phyloP scores from a whole-genome alignment of 2,888 invertebrate species.

The Dichetophora obliterata region DNA sequence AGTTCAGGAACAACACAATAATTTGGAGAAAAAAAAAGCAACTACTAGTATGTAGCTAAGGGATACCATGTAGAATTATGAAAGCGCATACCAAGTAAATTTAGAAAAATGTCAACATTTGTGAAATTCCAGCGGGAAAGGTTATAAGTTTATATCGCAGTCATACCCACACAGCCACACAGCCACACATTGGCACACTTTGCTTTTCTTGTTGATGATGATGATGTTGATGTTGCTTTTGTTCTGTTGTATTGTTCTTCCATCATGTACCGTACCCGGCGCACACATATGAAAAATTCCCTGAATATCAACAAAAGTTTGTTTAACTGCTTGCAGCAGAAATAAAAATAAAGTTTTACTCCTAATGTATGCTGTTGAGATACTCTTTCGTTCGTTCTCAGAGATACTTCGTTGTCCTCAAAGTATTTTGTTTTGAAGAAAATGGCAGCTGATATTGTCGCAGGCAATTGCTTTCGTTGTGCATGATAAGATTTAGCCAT shows the following conservation, averaged over 20 bases:
- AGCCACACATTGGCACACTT: no score
- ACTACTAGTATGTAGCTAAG: no score
- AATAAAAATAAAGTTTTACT: constrained; percentile 20
- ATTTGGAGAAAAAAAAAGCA: no score
- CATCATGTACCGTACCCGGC: not conserved
- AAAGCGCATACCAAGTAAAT: not conserved
- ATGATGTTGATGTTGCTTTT: not conserved
- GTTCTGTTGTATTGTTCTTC: not conserved
- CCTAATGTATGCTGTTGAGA: not conserved
- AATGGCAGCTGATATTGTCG: not conserved
- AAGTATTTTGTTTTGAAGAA: no score
- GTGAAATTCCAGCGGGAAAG: constrained; percentile 14
- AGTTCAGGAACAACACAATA: no score
- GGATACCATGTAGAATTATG: not conserved
- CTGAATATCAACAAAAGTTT: constrained; percentile 6
- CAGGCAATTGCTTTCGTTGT: constrained; percentile 5
- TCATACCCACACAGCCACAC: no score
- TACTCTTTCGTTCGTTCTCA: no score
- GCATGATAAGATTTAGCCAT: constrained; percentile 8
- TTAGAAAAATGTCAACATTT: constrained; percentile 17
- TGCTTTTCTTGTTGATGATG: not conserved
- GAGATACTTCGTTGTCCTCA: no score
- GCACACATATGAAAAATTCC: not conserved
- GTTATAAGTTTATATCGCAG: constrained; percentile 1
- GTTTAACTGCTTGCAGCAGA: constrained; percentile 10